phyloP scores from a whole-genome alignment of 1,140 invertebrate genomes.

The Caenorhabditis briggsae region DNA sequence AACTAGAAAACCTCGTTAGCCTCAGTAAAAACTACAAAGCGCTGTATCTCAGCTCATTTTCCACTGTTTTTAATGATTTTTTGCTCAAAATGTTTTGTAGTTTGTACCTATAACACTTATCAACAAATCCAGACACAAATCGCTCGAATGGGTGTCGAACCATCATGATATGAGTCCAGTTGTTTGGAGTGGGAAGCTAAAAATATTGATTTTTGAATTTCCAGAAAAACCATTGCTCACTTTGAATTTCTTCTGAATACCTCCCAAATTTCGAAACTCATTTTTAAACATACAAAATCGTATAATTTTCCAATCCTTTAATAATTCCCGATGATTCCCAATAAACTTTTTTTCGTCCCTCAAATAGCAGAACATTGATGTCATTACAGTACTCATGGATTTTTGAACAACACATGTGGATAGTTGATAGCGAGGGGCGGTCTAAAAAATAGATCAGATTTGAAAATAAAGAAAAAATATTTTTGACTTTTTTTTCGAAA shows the following conservation, averaged over 20 bases:
- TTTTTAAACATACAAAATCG: conserved; percentile 48
- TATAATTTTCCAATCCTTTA: conserved; percentile 51
- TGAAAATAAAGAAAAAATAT: neutral
- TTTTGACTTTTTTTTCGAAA: neutral
- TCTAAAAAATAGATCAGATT: neutral
- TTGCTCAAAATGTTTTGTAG: too few relatives aligned
- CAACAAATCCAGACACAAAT: conserved; percentile 54
- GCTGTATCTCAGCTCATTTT: too few relatives aligned
- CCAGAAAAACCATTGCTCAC: neutral
- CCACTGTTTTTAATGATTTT: too few relatives aligned
- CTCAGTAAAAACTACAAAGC: too few relatives aligned
- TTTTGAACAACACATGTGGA: conserved; percentile 55
- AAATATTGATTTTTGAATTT: neutral
- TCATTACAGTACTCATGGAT: conserved; percentile 56
- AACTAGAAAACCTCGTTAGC: too few relatives aligned
- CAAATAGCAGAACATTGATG: conserved; percentile 56
- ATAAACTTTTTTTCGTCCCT: conserved; percentile 34
- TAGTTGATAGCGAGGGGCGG: neutral
- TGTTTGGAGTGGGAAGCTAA: conserved; percentile 21
- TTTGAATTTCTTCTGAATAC: conserved; percentile 11
- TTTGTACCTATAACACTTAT: conserved; percentile 51
- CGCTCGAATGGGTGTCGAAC: conserved; percentile 49
- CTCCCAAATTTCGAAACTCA: conserved; percentile 27
- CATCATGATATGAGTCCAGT: conserved; percentile 56
- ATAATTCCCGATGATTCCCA: neutral